These are phyloP conservation scores for Acarapis woodi DNA, from an alignment of 1,140 invertebrate species.

Conservation along the genomic window DNA sequence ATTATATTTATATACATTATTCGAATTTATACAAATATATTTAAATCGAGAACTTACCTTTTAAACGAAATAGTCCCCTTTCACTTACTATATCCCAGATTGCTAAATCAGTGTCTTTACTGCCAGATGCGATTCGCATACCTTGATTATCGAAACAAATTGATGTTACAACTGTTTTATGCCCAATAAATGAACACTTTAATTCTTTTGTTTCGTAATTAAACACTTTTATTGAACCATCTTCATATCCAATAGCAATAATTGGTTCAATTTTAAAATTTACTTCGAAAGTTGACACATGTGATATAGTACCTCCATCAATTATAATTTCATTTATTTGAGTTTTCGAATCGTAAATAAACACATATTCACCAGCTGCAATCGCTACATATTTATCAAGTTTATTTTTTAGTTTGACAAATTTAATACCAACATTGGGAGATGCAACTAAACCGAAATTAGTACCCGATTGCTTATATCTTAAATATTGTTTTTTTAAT, in stretches of 20 bases:
- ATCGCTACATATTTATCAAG: slow-evolving; percentile 53
- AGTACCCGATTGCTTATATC: slow-evolving; percentile 38
- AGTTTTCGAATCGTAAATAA: slow-evolving; percentile 71
- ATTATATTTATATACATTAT: no score
- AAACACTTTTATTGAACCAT: slow-evolving; percentile 61
- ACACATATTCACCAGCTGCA: slow-evolving; percentile 66
- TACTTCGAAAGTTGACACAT: slow-evolving; percentile 21
- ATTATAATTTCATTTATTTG: slow-evolving; percentile 58
- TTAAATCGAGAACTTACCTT: no score
- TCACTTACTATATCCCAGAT: slow-evolving; percentile 82
- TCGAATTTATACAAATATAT: no score
- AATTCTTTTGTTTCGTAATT: slow-evolving; percentile 27
- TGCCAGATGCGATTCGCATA: slow-evolving; percentile 49
- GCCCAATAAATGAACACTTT: slow-evolving; percentile 51
- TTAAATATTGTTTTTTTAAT: slow-evolving; percentile 80
- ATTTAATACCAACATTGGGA: slow-evolving; percentile 38
- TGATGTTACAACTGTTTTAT: slow-evolving; percentile 51
- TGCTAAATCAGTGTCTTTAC: slow-evolving; percentile 46
- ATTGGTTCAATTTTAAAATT: slow-evolving; percentile 18
- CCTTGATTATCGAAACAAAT: slow-evolving; percentile 48
- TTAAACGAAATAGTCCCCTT: slow-evolving; percentile 52
- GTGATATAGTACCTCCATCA: slow-evolving; percentile 38
- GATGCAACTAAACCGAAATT: slow-evolving; percentile 62
- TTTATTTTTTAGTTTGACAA: slow-evolving; percentile 34
- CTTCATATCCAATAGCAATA: slow-evolving; percentile 63